Base-by-base conservation (phyloP, 2,113 vertebrate species). In the Channa maculata region DNA sequence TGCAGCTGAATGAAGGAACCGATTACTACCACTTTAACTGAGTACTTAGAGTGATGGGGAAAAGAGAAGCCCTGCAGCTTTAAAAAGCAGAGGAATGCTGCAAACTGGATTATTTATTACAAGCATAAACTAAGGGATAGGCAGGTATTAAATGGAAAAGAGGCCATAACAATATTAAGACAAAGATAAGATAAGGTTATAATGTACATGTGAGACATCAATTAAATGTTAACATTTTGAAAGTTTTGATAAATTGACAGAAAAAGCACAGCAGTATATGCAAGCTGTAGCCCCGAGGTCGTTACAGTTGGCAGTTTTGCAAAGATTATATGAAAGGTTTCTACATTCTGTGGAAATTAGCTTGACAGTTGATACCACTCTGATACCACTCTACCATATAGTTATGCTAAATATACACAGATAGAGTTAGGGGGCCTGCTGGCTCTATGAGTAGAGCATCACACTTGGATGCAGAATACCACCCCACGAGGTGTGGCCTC, bases 1-100 rank as follows among this genome's bases (percentile, higher is more conserved):
- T 95, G 68, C 67, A 82, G 61, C 75, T 94, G 14, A 89, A 63
- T 38, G 98, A 99, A 84, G 97, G 97, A 86, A 63, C 24, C 5
- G 89, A 94, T 79, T 94, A 87, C 43, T 89, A 79, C 63, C 93
- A 94, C 68, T 94, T 94, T 79, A 94, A 85, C 91, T 94, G 88
- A 93, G 12, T 3, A 59, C 44, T 39, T 33, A 9, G 39, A 15
- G 55, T 9, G 7, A 63, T 6, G 41, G 4, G 75, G 37, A 63
- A 11, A 4, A 8, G 33, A 41, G 65, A 67, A 67, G 43, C 15
- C n/a, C 46, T 24, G 50, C 49, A 37, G 64, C 65, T 83, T 66
- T n/a, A 84, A 60, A 51, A 67, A 41, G 15, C n/a, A 69, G 58
- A 69, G 13, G 54, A 67, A 71, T 38, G 58, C 66, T 66, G 52